Evolutionary conservation across 2,113 vertebrate genomes (phyloP).

Genomic region (Bucco capensis): DNA sequence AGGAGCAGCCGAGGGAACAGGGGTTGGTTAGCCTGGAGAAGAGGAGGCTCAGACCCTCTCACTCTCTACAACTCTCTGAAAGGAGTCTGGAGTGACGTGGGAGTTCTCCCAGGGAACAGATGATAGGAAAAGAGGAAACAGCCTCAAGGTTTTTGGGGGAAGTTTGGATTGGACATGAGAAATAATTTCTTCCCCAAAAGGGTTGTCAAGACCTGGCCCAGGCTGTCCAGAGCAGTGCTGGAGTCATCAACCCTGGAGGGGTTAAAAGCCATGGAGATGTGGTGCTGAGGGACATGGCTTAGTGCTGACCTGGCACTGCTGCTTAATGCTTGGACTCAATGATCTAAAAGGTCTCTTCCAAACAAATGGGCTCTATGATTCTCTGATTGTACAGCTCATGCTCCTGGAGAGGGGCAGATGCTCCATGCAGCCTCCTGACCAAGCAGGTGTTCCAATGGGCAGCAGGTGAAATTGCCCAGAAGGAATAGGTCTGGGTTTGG

Average conservation of each 20-base stretch:
- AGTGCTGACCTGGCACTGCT: no score
- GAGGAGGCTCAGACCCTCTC: background rate
- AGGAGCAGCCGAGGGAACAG: background rate
- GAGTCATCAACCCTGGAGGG: no score
- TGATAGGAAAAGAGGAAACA: no score
- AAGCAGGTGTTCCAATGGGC: background rate
- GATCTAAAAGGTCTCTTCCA: background rate
- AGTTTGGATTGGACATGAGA: no score
- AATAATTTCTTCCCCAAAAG: background rate
- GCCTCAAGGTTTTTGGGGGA: no score
- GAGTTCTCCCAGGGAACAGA: background rate
- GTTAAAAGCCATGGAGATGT: no score
- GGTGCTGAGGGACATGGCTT: no score
- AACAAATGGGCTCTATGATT: background rate
- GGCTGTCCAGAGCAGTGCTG: no score
- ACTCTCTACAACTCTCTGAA: background rate
- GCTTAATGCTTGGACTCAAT: no score
- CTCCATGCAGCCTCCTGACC: background rate
- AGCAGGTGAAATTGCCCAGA: background rate
- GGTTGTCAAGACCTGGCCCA: background rate
- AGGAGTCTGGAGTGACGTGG: background rate
- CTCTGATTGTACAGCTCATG: background rate
- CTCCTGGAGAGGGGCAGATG: background rate
- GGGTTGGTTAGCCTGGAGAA: background rate
- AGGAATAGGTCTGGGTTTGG: background rate